Evolutionary conservation across 2,888 invertebrate species (phyloP).

Genomic region (Heteromyza rotundicornis): DNA sequence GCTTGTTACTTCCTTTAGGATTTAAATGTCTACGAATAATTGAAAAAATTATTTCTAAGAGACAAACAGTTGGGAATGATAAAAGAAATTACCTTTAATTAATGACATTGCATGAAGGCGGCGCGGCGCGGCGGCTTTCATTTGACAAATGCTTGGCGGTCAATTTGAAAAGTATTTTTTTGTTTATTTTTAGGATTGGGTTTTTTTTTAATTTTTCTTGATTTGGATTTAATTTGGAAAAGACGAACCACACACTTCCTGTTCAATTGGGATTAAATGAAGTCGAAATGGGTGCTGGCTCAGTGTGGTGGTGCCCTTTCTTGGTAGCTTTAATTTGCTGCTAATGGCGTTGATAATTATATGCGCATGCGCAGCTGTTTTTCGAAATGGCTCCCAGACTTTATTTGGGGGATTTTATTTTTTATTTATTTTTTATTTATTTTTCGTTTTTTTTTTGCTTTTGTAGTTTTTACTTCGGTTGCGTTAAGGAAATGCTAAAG

Average conservation of each 20-base stretch:
- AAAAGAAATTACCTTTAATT: too few species aligned
- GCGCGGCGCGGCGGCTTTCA: too few species aligned
- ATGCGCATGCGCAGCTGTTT: conserved; percentile 28
- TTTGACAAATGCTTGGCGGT: background rate
- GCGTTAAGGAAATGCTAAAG: background rate
- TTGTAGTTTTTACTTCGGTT: background rate
- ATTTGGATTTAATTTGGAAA: too few species aligned
- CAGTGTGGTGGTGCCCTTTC: conserved; percentile 25
- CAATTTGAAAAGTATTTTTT: background rate
- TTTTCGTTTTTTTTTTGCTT: background rate
- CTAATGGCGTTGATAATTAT: conserved; percentile 41
- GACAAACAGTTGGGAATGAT: too few species aligned
- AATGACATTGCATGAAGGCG: too few species aligned
- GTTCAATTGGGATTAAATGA: too few species aligned
- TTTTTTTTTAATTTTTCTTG: conserved; percentile 5
- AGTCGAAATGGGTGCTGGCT: background rate
- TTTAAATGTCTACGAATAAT: too few species aligned
- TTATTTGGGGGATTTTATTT: too few species aligned
- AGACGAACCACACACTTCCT: background rate
- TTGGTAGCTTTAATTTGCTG: conserved; percentile 26
- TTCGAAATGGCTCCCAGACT: too few species aligned
- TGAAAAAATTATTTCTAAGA: too few species aligned
- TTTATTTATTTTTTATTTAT: too few species aligned
- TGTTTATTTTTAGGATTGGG: conserved; percentile 25
- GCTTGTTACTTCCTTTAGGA: too few species aligned